These are phyloP conservation scores for Balaeniceps rex DNA, from an alignment of 2,113 vertebrate species.

Conservation along the genomic window DNA sequence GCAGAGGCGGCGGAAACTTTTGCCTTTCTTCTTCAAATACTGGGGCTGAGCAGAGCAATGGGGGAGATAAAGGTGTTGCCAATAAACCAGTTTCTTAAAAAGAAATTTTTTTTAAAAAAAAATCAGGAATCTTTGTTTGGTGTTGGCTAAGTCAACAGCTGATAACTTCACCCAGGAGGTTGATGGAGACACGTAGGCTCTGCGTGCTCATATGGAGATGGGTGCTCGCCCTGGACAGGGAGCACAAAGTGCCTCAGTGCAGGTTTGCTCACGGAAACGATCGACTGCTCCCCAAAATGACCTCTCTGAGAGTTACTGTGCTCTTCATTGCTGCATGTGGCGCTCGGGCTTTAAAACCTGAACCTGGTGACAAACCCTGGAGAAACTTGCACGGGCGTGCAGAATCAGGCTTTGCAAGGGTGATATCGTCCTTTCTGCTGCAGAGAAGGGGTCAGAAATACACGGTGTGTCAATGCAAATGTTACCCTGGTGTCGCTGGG, in stretches of 20 bases:
- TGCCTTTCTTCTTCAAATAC: background rate
- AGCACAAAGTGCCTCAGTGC: background rate
- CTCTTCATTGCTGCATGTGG: background rate
- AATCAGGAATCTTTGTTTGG: background rate
- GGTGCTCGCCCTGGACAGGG: fast-evolving
- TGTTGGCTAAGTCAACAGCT: background rate
- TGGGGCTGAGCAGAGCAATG: background rate
- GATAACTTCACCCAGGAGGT: background rate
- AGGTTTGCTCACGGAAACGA: background rate
- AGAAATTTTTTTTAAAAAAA: background rate
- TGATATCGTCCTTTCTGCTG: background rate
- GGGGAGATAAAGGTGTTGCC: background rate
- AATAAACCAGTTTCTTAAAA: background rate
- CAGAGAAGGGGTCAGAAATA: background rate
- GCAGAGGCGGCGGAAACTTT: background rate
- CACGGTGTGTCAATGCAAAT: fast-evolving
- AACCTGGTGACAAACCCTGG: background rate
- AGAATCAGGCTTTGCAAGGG: fast-evolving
- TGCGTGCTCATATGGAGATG: fast-evolving
- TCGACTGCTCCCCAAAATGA: background rate
- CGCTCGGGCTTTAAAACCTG: background rate
- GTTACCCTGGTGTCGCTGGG: background rate
- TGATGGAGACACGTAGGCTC: background rate
- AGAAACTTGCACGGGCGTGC: fast-evolving
- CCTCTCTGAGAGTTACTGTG: background rate